phyloP scores from a whole-genome alignment of 2,113 vertebrate species.

The Anarrhichthys ocellatus region DNA sequence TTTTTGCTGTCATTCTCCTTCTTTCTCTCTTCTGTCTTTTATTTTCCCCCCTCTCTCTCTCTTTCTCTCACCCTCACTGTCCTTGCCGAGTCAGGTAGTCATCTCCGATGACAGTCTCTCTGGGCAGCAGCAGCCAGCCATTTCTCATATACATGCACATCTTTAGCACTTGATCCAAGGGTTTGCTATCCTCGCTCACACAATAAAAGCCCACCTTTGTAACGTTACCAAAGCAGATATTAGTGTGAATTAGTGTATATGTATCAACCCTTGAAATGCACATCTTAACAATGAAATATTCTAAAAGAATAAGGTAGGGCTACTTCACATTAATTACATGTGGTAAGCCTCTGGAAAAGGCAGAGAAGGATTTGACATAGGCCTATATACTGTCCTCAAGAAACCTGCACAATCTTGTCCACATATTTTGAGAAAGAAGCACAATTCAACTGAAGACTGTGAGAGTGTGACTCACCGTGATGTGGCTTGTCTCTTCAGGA shows the following conservation, averaged over 20 bases:
- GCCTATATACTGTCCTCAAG: background rate
- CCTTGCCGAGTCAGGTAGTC: constrained; percentile 80
- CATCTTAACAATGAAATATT: background rate
- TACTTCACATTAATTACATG: background rate
- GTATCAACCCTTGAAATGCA: background rate
- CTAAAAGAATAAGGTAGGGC: background rate
- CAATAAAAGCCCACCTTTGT: constrained; percentile 12
- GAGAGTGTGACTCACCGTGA: constrained; percentile 79
- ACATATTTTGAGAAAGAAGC: constrained; percentile 18
- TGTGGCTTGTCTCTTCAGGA: constrained; percentile 78
- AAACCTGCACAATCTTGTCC: background rate
- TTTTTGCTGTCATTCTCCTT: constrained; percentile 33
- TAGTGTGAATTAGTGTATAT: background rate
- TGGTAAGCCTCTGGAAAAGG: background rate
- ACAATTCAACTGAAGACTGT: constrained; percentile 16
- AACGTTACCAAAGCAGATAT: constrained; percentile 9
- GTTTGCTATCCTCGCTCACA: constrained; percentile 5
- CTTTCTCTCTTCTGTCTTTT: constrained; percentile 29
- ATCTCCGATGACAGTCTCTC: constrained; percentile 71
- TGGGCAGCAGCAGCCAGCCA: constrained; percentile 37
- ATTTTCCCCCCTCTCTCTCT: constrained; percentile 20
- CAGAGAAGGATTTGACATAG: background rate
- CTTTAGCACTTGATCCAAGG: constrained; percentile 9
- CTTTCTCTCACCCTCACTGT: constrained; percentile 41
- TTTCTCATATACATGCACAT: constrained; percentile 66